Evolutionary conservation across 2,888 invertebrate genomes (phyloP).

Genomic region (Thyatira batis): DNA sequence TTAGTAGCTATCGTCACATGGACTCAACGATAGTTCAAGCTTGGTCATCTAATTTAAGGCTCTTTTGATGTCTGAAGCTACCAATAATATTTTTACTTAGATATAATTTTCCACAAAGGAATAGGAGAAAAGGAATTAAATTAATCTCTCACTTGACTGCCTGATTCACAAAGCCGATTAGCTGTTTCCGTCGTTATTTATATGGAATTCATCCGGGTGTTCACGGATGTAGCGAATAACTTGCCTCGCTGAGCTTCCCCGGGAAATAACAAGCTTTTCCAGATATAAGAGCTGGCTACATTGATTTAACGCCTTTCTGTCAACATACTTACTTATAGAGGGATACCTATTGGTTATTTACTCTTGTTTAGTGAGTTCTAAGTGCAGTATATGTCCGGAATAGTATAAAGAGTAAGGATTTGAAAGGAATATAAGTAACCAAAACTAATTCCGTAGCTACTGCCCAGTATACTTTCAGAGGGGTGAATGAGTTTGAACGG

Average conservation of each 20-base stretch:
- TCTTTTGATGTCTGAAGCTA: too few relatives aligned
- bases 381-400: too few relatives aligned
- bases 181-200: not conserved
- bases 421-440: too few relatives aligned
- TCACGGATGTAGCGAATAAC: not conserved
- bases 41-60: too few relatives aligned
- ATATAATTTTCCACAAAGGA: not conserved
- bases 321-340: not conserved
- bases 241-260: not conserved
- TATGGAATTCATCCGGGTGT: not conserved
- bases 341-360: not conserved
- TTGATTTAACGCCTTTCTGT: not conserved
- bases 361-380: too few relatives aligned
- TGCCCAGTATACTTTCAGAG: too few relatives aligned
- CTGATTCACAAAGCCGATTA: not conserved
- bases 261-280: not conserved
- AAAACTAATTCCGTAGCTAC: too few relatives aligned
- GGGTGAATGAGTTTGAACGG: too few relatives aligned
- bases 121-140: not conserved
- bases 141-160: not conserved
- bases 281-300: not conserved
- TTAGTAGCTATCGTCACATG: too few relatives aligned
- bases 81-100: not conserved
- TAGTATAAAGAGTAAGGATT: too few relatives aligned
- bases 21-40: too few relatives aligned